Conservation (phyloP, 53 echinoderm and acorn worm genomes). For the Patiria pectinifera region DNA sequence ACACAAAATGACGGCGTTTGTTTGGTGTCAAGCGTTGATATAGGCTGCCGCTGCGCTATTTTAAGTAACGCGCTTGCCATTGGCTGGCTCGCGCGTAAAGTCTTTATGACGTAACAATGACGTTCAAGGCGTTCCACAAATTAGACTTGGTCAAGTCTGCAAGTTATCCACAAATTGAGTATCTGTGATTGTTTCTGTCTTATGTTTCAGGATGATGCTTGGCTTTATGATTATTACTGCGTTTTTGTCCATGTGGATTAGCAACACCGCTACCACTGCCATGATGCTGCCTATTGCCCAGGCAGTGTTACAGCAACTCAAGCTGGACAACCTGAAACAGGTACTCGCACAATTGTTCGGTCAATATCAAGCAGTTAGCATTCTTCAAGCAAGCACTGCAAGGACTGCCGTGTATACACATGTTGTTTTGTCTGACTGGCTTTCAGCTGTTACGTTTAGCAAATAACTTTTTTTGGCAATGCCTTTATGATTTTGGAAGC, state of each 20-base stretch:
- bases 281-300: constrained; percentile 97
- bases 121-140: background rate
- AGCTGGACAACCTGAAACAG: constrained; percentile 24
- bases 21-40: background rate
- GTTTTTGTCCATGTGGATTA: constrained; percentile 99
- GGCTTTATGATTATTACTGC: constrained; percentile 97
- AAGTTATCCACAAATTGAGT: background rate
- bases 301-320: constrained; percentile 82
- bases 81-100: constrained; percentile 3
- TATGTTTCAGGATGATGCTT: constrained; percentile 85
- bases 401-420: too few relatives aligned
- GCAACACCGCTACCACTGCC: constrained; percentile 97
- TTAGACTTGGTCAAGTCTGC: too few relatives aligned
- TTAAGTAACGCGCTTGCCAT: background rate
- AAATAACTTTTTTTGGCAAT: too few relatives aligned
- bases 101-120: constrained; percentile 28
- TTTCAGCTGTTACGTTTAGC: too few relatives aligned
- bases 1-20: constrained; percentile 35
- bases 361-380: background rate
- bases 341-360: background rate
- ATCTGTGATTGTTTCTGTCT: background rate
- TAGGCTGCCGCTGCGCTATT: background rate
- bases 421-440: background rate
- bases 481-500: too few relatives aligned
- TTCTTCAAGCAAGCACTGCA: background rate